Conservation (phyloP, 2,797 vertebrate species). For the Adelosebastes latens region DNA sequence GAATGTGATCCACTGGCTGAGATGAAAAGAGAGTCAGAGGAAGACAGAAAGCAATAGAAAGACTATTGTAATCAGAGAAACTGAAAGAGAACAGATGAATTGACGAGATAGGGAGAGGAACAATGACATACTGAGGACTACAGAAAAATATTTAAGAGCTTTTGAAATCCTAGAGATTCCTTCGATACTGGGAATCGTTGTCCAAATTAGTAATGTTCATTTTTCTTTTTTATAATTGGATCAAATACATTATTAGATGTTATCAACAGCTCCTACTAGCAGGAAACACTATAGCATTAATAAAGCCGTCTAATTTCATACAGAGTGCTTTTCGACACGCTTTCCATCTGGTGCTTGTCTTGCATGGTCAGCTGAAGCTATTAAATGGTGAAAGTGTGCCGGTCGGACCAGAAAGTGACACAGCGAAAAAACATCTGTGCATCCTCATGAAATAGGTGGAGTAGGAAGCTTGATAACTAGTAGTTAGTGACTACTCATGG, state of each 20-base stretch:
- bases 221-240: neutral
- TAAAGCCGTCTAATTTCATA: neutral
- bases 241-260: neutral
- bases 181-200: neutral
- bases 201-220: neutral
- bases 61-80: neutral
- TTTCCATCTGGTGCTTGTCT: neutral
- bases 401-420: neutral
- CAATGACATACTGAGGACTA: neutral
- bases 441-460: neutral
- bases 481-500: neutral
- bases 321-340: neutral
- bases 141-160: neutral
- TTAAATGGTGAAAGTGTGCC: neutral
- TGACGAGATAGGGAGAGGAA: neutral
- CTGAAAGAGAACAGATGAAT: neutral
- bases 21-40: slow-evolving; percentile 4
- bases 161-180: neutral
- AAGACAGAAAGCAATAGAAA: neutral
- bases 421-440: too few species aligned
- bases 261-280: neutral
- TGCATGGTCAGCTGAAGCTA: neutral
- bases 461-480: neutral
- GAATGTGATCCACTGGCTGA: slow-evolving; percentile 2
- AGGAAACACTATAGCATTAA: neutral